phyloP scores from a whole-genome alignment of 2,888 invertebrate genomes.

The Synanthedon vespiformis region DNA sequence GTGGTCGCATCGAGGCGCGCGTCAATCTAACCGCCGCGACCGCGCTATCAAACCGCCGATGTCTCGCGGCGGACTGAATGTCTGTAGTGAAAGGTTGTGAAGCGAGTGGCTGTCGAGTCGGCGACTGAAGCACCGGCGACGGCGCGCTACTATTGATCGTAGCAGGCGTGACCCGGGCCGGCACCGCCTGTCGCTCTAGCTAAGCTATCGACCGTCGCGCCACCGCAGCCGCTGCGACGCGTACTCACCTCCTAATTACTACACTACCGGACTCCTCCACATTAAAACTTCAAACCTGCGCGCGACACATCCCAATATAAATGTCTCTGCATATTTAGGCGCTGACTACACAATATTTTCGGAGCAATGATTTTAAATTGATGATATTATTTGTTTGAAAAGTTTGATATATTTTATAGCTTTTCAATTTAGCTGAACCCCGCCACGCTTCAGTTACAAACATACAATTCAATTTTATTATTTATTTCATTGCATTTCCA shows the following conservation, averaged over 20 bases:
- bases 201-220: constrained; percentile 58
- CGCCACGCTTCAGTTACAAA: too few relatives aligned
- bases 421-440: too few relatives aligned
- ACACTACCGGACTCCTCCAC: constrained; percentile 32
- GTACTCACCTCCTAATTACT: constrained; percentile 49
- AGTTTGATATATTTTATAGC: too few relatives aligned
- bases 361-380: too few relatives aligned
- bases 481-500: too few relatives aligned
- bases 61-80: constrained; percentile 51
- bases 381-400: too few relatives aligned
- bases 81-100: constrained; percentile 33
- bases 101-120: constrained; percentile 17
- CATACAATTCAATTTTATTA: too few relatives aligned
- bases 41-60: constrained; percentile 27
- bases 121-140: constrained; percentile 35
- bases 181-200: constrained; percentile 53
- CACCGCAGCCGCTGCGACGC: constrained; percentile 48
- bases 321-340: constrained; percentile 11
- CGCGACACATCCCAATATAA: constrained; percentile 25
- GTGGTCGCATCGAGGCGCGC: constrained; percentile 43
- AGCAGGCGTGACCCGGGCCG: constrained; percentile 54
- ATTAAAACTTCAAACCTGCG: constrained; percentile 44
- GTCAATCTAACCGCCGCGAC: constrained; percentile 19
- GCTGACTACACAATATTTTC: too few relatives aligned
- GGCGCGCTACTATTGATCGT: constrained; percentile 44